Evolutionary conservation across 2,113 vertebrate species (phyloP), one percentile per base, ranked within the genome.

Genomic region (Cariama cristata): DNA sequence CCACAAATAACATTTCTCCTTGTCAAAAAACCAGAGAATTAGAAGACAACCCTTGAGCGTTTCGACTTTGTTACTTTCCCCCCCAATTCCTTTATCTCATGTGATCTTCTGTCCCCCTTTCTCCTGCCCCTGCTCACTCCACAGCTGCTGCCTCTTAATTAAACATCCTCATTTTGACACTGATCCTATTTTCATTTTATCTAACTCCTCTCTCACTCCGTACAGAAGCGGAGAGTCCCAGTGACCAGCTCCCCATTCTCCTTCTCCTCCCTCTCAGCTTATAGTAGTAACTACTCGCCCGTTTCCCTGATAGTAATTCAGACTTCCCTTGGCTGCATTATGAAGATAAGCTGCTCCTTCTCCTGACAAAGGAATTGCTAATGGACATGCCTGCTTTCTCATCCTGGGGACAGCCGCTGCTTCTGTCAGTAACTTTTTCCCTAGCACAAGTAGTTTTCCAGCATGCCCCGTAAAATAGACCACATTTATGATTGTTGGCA

Each of bases 401-500:
- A 52, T 89, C 88, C 69, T 1, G 1, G 81, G 45, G 69, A 85
- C 69, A 49, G 58, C 0, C 33, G 66, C 89, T 88, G 71, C 94
- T 83, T 90, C 94, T 90, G 28, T 63, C 89, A 52, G 62, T 52
- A 94, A 90, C 95, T 83, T 94, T 80, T 56, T 38, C 75, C 87
- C 71, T 9, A 44, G 69, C 81, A 55, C 79, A 76, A 91, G 64
- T 42, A 66, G 79, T 79, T 96, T 89, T 85, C 53, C 91, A 91
- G 86, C 42, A 24, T 5, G 52, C 40, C 42, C 87, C 71, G 49
- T 59, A 90, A 95, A 97, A 58, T 0, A 77, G 66, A 53, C 52
- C 79, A 79, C 94, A 80, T 93, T 96, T 94, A 96, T 93, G 93
- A 95, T 11, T 47, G 66, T 21, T 96, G 94, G 95, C 96, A 71